Evolutionary conservation across 2,113 vertebrate species (phyloP), one percentile per base, ranked within the genome.

Genomic region (Falco punctatus): DNA sequence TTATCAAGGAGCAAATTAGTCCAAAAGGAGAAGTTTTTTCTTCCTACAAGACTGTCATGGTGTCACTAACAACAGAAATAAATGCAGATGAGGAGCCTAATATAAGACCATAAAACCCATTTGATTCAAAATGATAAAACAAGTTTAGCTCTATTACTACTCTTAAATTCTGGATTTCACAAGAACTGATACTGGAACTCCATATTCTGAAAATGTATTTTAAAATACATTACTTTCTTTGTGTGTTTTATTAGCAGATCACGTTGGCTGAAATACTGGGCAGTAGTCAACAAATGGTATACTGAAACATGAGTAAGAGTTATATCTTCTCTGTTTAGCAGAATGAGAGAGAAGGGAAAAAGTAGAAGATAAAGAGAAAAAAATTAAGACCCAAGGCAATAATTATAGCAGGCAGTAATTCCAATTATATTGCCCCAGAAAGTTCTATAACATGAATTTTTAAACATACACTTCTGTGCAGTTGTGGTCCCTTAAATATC

Each of bases 361-460:
- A 81, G 21, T 15, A 81, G 64, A 81, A 70, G 74, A 33, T 80
- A 64, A 49, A 38, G 38, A 54, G 40, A 77, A 90, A 86, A 94
- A 88, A 73, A 90, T 27, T 40, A 79, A 88, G 61, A 72, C 59
- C 46, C 40, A 93, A 86, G 64, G 44, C 27, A 85, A 52, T 94
- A 96, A 86, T 93, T 91, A 69, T 40, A 91, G 24, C 21, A 81
- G 78, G 44, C 61, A 97, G 67, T 96, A 96, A 95, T 92, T 94
- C 70, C 86, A 96, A 95, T 90, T 94, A 94, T 61, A 33, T 84
- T 81, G 87, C 93, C 90, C 81, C 72, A 78, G 75, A 70, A 86
- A 83, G 49, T 94, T 94, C 86, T 80, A 61, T 91, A 93, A 73
- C 75, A 96, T 93, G 79, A 93, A 89, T 91, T 97, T 95, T 96